These are phyloP conservation scores for Thalassaphorura encarpata DNA, from an alignment of 1,140 invertebrate genomes.

Conservation along the genomic window DNA sequence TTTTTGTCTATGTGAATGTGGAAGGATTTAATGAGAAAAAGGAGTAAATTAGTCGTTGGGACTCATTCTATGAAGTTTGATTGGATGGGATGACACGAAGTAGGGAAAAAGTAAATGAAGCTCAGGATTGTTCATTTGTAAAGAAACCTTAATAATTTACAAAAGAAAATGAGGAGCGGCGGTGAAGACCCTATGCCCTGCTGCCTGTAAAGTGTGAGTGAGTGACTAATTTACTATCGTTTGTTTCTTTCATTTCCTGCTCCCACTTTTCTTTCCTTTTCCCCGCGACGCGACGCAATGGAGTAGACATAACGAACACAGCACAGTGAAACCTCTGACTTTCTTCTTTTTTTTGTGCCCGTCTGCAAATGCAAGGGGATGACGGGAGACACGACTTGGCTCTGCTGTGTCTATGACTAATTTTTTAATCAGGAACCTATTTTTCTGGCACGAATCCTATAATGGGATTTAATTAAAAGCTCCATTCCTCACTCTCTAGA, in stretches of 20 bases:
- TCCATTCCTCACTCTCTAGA: conserved; percentile 27
- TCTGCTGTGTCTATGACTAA: conserved; percentile 33
- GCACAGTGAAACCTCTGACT: not conserved
- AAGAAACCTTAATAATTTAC: conserved; percentile 27
- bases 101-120: too few species aligned
- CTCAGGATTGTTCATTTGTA: too few species aligned
- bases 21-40: not conserved
- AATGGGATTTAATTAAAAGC: conserved; percentile 35
- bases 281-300: not conserved
- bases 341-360: not conserved
- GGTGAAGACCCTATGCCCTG: not conserved
- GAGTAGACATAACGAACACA: not conserved
- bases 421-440: conserved; percentile 35
- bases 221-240: conserved; percentile 34
- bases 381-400: not conserved
- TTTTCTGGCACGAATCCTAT: conserved; percentile 34
- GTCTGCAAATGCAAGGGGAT: conserved; percentile 6
- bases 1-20: not conserved
- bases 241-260: conserved; percentile 34
- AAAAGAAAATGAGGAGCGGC: not conserved
- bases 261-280: conserved; percentile 29
- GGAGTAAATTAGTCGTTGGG: not conserved
- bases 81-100: not conserved
- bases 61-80: not conserved
- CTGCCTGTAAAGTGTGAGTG: conserved; percentile 27